Evolutionary conservation across 2,888 invertebrate species (phyloP), one percentile per base, ranked within the genome.

Genomic region (Hypomecis atomaria): DNA sequence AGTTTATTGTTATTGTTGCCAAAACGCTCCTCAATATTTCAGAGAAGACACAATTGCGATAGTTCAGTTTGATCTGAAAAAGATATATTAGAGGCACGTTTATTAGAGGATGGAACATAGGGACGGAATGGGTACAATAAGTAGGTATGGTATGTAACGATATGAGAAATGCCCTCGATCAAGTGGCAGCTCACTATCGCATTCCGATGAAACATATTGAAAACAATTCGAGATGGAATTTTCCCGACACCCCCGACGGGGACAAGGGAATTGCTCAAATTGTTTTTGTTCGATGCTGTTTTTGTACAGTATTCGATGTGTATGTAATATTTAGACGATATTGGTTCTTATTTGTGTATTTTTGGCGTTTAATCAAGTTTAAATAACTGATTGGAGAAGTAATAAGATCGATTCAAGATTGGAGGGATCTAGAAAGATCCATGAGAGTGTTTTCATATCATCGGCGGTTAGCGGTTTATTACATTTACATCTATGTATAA

Each of bases 141-240:
- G 65, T 56, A 61, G 47, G 34, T 69, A 62, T 63, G 60, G 66
- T 49, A 44, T 60, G 61, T 69, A 42, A 63, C 70, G 67, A 71
- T 70, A 74, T 76, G 72, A 73, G 67, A 78, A 78, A 78, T 75
- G 73, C 65, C 59, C 67, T 66, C 67, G 60, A 75, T 72, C 71
- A 74, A 75, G 75, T 75, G 72, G 70, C 72, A 71, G 71, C 71
- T 79, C 76, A 77, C 79, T 78, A 79, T 78, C 78, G 75, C 75
- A 80, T 80, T 77, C 76, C 77, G 72, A 78, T 79, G 78, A 75
- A 80, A 81, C 73, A 81, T 79, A 82, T 83, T 78, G 82, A 78
- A 81, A 82, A 80, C 81, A 78, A 82, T 84, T 84, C 79, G 72
- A 72, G 71, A 76, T 67, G 73, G 71, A 78, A 78, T 81, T 81